Evolutionary conservation across 2,888 invertebrate species (phyloP).

Genomic region (Lasioglossum leucozonium): DNA sequence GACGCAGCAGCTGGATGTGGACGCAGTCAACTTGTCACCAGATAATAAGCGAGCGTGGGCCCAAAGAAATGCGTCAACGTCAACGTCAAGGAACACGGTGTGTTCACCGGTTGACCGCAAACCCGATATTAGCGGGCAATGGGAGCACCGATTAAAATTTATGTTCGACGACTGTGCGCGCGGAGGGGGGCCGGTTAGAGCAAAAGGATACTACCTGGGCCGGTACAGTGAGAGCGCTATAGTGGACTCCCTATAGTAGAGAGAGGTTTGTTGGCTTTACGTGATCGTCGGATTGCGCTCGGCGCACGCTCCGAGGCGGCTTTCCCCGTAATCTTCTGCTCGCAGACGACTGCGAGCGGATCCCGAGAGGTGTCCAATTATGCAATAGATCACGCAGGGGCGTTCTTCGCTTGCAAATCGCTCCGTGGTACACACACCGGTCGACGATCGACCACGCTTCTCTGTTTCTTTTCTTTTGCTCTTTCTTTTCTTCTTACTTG

Average conservation of each 20-base stretch:
- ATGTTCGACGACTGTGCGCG: slow-evolving; percentile 28
- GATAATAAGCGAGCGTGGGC: not conserved
- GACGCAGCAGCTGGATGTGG: not conserved
- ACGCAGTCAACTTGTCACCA: not conserved
- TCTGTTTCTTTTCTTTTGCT: too few species aligned
- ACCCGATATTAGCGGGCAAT: slow-evolving; percentile 53
- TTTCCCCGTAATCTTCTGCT: slow-evolving; percentile 57
- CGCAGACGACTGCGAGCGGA: slow-evolving; percentile 10
- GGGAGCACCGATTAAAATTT: slow-evolving; percentile 61
- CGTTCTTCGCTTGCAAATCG: slow-evolving; percentile 53
- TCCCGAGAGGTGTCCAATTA: slow-evolving; percentile 58
- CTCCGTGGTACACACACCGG: slow-evolving; percentile 3
- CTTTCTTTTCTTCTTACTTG: too few species aligned
- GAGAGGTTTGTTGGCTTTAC: slow-evolving; percentile 52
- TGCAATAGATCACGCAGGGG: slow-evolving; percentile 64
- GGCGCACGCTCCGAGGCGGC: slow-evolving; percentile 9
- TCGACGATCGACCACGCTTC: slow-evolving; percentile 10
- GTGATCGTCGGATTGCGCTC: slow-evolving; percentile 37
- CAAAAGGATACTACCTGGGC: slow-evolving; percentile 11
- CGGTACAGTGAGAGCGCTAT: not conserved
- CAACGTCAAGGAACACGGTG: slow-evolving; percentile 8
- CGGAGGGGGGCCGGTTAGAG: not conserved
- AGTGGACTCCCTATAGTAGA: slow-evolving; percentile 16
- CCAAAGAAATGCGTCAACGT: slow-evolving; percentile 47
- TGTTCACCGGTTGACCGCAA: slow-evolving; percentile 37